These are phyloP conservation scores for Drosophila robusta DNA, from an alignment of 2,888 invertebrate genomes.

Conservation along the genomic window DNA sequence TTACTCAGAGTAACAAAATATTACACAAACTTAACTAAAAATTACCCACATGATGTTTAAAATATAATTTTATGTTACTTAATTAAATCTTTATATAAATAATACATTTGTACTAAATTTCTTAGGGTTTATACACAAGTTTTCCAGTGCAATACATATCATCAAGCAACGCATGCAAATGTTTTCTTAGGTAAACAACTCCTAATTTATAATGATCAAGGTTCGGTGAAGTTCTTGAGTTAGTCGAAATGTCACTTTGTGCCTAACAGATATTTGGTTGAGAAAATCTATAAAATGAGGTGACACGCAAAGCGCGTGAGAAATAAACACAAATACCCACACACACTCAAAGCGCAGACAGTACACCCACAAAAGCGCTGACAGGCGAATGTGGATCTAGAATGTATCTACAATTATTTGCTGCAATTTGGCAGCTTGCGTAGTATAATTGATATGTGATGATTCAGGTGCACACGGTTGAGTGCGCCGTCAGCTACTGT, in stretches of 20 bases:
- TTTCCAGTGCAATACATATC: not conserved
- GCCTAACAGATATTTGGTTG: constrained; percentile 28
- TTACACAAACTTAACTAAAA: too few species aligned
- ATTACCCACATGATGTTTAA: too few species aligned
- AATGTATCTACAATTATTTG: constrained; percentile 54
- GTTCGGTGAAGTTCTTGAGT: constrained; percentile 2
- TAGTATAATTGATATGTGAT: constrained; percentile 73
- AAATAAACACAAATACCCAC: constrained; percentile 18
- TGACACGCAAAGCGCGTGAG: constrained; percentile 24
- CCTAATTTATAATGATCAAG: not conserved
- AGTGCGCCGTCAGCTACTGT: constrained; percentile 44
- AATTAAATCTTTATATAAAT: too few species aligned
- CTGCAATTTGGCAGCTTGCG: constrained; percentile 55
- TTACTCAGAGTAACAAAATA: too few species aligned
- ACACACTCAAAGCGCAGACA: not conserved
- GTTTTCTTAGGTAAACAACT: not conserved
- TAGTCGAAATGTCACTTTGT: constrained; percentile 4
- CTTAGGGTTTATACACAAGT: too few species aligned
- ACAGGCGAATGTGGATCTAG: constrained; percentile 12
- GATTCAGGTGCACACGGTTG: constrained; percentile 62
- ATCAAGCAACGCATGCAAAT: not conserved
- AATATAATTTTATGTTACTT: too few species aligned
- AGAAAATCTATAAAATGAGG: constrained; percentile 14
- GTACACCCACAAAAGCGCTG: not conserved
- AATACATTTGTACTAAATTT: too few species aligned